Evolutionary conservation across 2,797 vertebrate genomes (phyloP), one percentile per base, ranked within the genome.

Genomic region (Coendou prehensilis): DNA sequence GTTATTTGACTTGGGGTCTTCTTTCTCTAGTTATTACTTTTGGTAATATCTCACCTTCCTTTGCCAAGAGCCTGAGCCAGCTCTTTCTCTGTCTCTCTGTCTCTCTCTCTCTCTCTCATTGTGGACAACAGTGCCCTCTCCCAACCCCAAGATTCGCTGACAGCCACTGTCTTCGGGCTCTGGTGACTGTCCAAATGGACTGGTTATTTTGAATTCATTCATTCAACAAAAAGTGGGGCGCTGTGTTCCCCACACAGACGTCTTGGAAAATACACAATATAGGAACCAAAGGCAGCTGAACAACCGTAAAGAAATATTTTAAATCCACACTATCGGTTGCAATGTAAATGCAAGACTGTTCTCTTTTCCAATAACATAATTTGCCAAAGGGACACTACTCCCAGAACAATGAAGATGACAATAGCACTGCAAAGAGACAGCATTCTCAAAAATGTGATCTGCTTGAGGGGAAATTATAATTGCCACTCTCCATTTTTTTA

Each of bases 361-460:
- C 81, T 69, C 54, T 83, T 91, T 97, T 88, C 78, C 64, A 96
- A 15, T 89, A 94, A 96, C 18, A 87, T 95, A 95, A 93, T 93
- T 94, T 93, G 56, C 92, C 87, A 41, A 92, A 93, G 78, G 90
- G 67, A 59, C 61, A 28, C 13, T 18, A 10, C 11, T 87, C 45
- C 73, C 33, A 52, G 14, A 89, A 86, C 57, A 89, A 61, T 2
- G 8, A 59, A 89, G 57, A 82, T 17, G 69, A 93, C 30, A 57
- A 2, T 14, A 20, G 11, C 26, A 3, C 2, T 22, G 52, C 20
- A n/a, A 50, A 81, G 7, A 92, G 47, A 75, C 33, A 75, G 26
- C n/a, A 13, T 54, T 69, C n/a, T 84, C 41, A 52, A 76, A 52
- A 92, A 52, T 28, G 4, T 37, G 56, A 93, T 30, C 73, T 45